Evolutionary conservation across 2,888 invertebrate genomes (phyloP), one percentile per base, ranked within the genome.

Genomic region (Pristionchus japonicus): DNA sequence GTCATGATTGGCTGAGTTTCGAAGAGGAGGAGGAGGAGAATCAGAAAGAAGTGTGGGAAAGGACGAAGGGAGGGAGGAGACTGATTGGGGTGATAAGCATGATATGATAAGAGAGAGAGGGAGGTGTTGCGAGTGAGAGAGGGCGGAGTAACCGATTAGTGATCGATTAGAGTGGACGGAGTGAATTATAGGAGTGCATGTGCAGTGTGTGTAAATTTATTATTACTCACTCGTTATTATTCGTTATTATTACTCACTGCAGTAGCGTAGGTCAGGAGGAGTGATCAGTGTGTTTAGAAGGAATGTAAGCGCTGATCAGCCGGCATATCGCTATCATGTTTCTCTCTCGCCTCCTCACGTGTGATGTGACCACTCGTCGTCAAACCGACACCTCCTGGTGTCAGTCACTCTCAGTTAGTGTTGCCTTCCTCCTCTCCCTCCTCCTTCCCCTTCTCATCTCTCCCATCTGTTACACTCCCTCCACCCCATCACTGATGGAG

Each of bases 1-100:
- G 67, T 67, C 67, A 67, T 67, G 67, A 67, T 67, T 67, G 27
- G 67, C 67, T 67, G 67, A 67, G 67, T 67, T 67, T 67, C 15
- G 67, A 67, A 34, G 67, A 15, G 34, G 27, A 34, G 67, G 34
- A 67, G 27, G 13, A 67, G 67, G 34, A 34, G 67, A 34, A 34
- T 31, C 31, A 67, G 67, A 34, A 67, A 34, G 67, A 67, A 67
- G 67, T 67, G 34, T 67, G 67, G 67, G 67, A 67, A 67, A 67
- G 67, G 67, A 34, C 13, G 67, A 31, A 31, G 57, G n/a, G 57
- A 57, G 57, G 23, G 57, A 57, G 57, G n/a, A n/a, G 43, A 43
- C 43, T 57, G 57, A 13, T 31, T 34, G 34, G 34, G 13, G 67
- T 34, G 67, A 67, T 67, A 67, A 34, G 67, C 31, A 15, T 15